These are phyloP conservation scores for Anser cygnoides DNA, from an alignment of 2,113 vertebrate genomes.

Conservation along the genomic window DNA sequence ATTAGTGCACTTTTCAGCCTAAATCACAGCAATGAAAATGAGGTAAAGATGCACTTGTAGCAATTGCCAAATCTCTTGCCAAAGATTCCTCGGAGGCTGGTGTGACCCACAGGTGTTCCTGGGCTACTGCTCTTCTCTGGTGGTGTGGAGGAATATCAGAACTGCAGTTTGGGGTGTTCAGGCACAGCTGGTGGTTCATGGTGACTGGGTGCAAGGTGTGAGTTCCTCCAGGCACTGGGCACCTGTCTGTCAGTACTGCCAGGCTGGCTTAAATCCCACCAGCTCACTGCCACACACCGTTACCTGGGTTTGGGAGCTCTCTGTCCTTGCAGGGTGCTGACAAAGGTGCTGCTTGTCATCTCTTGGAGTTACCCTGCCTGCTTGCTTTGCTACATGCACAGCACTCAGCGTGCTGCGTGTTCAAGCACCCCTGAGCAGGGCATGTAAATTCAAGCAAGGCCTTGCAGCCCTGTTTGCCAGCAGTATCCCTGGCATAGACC, in stretches of 20 bases:
- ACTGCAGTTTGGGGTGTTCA: background rate
- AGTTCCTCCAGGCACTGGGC: background rate
- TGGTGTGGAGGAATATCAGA: background rate
- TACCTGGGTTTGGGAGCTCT: background rate
- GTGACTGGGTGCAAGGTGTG: background rate
- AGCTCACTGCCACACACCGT: background rate
- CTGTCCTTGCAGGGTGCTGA: background rate
- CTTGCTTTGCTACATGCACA: background rate
- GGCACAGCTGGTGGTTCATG: background rate
- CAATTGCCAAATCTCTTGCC: background rate
- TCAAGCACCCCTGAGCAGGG: background rate
- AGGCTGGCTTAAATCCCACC: background rate
- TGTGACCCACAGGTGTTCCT: background rate
- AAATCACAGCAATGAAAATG: background rate
- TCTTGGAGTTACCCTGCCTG: background rate
- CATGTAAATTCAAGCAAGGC: background rate
- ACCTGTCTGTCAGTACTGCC: background rate
- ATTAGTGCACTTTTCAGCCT: rapidly evolving
- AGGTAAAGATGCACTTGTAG: background rate
- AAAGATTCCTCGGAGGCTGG: background rate
- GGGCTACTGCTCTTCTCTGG: background rate
- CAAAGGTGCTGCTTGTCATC: background rate
- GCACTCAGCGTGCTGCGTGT: rapidly evolving
- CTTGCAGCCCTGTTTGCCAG: background rate
- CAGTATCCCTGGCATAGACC: rapidly evolving